Percentiles rank a stretch among this genome's conserved stretches.
phyloP scores from a whole-genome alignment of 1,140 invertebrate species.

The Aricia agestis region DNA sequence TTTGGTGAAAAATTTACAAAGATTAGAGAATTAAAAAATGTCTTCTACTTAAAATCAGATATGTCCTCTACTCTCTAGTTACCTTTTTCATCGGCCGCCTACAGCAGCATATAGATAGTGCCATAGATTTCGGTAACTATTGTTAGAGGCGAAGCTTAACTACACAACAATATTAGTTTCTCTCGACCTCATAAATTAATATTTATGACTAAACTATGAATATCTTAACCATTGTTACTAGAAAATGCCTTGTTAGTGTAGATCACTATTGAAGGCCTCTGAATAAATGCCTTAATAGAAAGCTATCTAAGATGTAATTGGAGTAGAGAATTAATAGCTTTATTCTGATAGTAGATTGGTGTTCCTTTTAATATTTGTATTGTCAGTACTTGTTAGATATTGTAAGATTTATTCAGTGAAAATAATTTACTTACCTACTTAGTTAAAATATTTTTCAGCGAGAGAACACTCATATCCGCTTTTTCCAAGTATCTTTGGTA shows the following conservation, averaged over 20 bases:
- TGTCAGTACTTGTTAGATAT: background rate
- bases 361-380: background rate
- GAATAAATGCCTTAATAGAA: background rate
- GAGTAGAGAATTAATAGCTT: background rate
- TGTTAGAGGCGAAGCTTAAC: background rate
- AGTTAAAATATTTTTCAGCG: no score
- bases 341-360: background rate
- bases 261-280: background rate
- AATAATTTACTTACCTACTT: no score
- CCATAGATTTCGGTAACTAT: background rate
- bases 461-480: no score
- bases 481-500: no score
- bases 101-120: no score
- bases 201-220: constrained; percentile 1
- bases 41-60: no score
- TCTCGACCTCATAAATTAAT: background rate
- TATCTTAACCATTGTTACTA: background rate
- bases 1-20: no score
- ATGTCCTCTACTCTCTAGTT: no score
- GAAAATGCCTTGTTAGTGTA: background rate
- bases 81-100: no score
- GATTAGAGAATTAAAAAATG: no score
- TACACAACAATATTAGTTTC: background rate
- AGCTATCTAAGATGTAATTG: background rate
- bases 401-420: no score